A percentile compares a stretch with the other conserved stretches of the same genome.
These are phyloP conservation scores for Drosophila santomea DNA, from an alignment of 1,140 invertebrate species.

Conservation along the genomic window DNA sequence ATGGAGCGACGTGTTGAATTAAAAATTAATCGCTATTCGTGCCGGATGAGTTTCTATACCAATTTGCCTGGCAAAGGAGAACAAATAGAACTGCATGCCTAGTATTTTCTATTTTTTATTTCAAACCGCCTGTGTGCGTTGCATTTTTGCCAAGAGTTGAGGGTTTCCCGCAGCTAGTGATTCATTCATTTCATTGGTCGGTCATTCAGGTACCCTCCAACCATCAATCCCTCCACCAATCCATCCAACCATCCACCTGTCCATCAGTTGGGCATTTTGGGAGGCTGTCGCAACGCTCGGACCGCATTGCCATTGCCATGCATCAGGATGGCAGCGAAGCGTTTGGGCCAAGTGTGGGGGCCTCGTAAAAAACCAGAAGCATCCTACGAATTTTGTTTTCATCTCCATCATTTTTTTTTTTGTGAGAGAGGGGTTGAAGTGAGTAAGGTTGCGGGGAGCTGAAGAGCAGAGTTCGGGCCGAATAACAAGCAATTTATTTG, in stretches of 20 bases:
- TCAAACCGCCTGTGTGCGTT: conserved; percentile 2
- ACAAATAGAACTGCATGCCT: conserved; percentile 1
- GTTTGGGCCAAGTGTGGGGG: conserved; percentile 69
- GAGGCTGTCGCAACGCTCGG: conserved; percentile 67
- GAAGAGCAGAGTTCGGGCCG: conserved; percentile 20
- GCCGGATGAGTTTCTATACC: conserved; percentile 8
- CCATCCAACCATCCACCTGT: conserved; percentile 11
- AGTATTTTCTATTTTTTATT: conserved; percentile 5
- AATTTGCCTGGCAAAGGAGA: conserved; percentile 7
- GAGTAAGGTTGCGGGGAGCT: neutral
- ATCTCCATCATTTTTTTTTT: conserved; percentile 42
- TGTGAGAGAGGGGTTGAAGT: neutral
- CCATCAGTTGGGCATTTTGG: conserved; percentile 49
- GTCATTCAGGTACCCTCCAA: conserved; percentile 26
- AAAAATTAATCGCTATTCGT: conserved; percentile 7
- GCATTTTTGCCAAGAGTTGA: conserved; percentile 13
- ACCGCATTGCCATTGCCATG: conserved; percentile 78
- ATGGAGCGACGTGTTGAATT: conserved; percentile 25
- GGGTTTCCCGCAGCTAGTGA: conserved; percentile 40
- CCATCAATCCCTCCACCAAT: conserved; percentile 2
- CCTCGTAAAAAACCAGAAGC: conserved; percentile 72
- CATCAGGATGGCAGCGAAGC: conserved; percentile 71
- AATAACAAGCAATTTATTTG: conserved; percentile 83
- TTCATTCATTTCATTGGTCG: conserved; percentile 71
- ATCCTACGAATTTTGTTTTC: conserved; percentile 77